These are phyloP conservation scores for Camponotus fellah DNA, from an alignment of 2,888 invertebrate species.

Conservation along the genomic window DNA sequence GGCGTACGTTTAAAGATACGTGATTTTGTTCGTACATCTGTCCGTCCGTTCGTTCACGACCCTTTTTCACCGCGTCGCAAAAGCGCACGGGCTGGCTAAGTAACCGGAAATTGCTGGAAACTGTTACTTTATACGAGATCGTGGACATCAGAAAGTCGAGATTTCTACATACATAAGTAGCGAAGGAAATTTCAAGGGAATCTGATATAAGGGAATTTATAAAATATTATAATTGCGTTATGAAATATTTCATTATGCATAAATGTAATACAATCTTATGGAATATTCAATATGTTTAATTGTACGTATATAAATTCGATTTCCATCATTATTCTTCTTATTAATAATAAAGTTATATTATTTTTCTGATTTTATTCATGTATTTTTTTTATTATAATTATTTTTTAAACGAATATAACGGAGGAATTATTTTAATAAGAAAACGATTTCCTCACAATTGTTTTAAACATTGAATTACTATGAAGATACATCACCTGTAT, in stretches of 20 bases:
- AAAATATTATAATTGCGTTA: not conserved
- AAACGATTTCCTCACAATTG: not conserved
- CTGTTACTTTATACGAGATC: not conserved
- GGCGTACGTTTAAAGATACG: not conserved
- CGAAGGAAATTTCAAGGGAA: not conserved
- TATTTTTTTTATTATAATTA: not conserved
- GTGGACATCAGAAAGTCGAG: constrained; percentile 2
- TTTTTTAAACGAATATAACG: not conserved
- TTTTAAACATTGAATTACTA: constrained; percentile 20
- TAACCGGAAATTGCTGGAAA: constrained; percentile 39
- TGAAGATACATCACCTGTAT: not conserved
- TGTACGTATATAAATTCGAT: not conserved
- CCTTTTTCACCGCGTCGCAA: constrained; percentile 25
- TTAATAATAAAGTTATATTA: not conserved
- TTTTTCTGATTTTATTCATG: not conserved
- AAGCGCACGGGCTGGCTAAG: constrained; percentile 22
- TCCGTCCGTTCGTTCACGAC: constrained; percentile 8
- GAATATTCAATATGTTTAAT: constrained; percentile 11
- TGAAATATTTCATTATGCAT: not conserved
- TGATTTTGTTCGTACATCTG: not conserved
- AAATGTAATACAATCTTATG: not conserved
- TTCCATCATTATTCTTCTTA: not conserved
- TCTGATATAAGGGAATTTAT: not conserved
- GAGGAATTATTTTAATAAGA: not conserved
- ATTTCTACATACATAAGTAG: not conserved